These are phyloP conservation scores for Aegotheles bennettii DNA, from an alignment of 2,113 vertebrate species.

Conservation along the genomic window DNA sequence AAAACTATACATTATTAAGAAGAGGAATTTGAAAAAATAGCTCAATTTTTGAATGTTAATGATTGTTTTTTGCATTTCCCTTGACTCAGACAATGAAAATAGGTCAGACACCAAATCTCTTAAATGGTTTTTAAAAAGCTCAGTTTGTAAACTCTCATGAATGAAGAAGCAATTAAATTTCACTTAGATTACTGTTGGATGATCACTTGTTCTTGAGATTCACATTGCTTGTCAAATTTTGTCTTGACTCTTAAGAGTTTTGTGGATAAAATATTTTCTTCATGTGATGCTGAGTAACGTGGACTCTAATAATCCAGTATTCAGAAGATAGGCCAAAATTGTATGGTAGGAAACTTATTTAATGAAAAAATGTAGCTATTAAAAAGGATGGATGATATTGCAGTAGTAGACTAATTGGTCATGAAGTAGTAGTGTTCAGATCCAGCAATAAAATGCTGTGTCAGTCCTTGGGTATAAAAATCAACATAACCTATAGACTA, in stretches of 20 bases:
- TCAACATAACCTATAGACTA: fast-evolving
- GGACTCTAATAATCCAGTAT: neutral
- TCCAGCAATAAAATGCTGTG: neutral
- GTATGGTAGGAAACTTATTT: neutral
- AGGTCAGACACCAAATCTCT: neutral
- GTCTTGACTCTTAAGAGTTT: neutral
- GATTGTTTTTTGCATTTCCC: neutral
- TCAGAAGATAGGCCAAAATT: neutral
- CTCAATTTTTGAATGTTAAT: neutral
- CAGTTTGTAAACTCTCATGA: neutral
- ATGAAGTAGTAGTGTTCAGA: neutral
- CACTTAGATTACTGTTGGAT: neutral
- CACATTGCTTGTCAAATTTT: neutral
- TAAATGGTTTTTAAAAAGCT: neutral
- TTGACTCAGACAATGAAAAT: neutral
- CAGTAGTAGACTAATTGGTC: neutral
- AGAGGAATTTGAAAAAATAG: neutral
- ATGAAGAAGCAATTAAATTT: neutral
- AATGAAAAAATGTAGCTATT: fast-evolving
- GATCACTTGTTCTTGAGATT: neutral
- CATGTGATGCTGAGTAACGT: neutral
- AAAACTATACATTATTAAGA: neutral
- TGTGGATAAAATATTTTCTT: neutral
- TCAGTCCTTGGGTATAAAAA: neutral
- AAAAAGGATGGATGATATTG: neutral